Evolutionary conservation across 2,888 invertebrate genomes (phyloP), one percentile per base, ranked within the genome.

Genomic region (Coleophora deauratella): DNA sequence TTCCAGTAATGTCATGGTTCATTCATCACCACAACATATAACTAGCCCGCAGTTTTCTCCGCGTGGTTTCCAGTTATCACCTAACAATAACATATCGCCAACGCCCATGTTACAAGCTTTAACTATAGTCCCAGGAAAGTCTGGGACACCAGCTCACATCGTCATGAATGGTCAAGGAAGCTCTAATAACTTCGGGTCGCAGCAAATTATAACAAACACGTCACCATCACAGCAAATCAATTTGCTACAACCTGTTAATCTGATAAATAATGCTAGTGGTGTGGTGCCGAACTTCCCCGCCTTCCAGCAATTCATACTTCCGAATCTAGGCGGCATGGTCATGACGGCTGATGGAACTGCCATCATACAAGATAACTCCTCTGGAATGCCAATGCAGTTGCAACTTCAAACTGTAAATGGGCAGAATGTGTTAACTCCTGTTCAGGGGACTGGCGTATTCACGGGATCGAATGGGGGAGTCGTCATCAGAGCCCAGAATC

Each of bases 321-420:
- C 94, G 9, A 93, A 94, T 51, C 76, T 93, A 2, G 89, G 93
- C 10, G 92, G 94, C 1, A 91, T 95, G 90, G 92, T 95, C 1
- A 93, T 95, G 92, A 91, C 93, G 9, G 91, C 93, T 0, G 92
- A 92, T 58, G 92, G 91, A 27, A 91, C 94, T 0, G 92, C 94
- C 0, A 86, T 95, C 35, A 87, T 95, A 35, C 92, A 91, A 64
- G 92, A 93, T 50, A 88, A 90, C 13, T 86, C 89, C 0, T 89
- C 90, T 32, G 85, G 85, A 27, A 87, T 92, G 55, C 91, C 91
- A 0, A 88, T 92, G 89, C 92, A 92, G 53, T 61, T 92, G 10
- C 94, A 94, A 61, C 86, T 94, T 48, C 94, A 94, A 61, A 94
- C 94, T 46, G 92, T 94, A 0, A 92, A 92, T 57, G 92, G 92